Evolutionary conservation across 1,140 invertebrate species (phyloP).

Genomic region (Drosophila ananassae): DNA sequence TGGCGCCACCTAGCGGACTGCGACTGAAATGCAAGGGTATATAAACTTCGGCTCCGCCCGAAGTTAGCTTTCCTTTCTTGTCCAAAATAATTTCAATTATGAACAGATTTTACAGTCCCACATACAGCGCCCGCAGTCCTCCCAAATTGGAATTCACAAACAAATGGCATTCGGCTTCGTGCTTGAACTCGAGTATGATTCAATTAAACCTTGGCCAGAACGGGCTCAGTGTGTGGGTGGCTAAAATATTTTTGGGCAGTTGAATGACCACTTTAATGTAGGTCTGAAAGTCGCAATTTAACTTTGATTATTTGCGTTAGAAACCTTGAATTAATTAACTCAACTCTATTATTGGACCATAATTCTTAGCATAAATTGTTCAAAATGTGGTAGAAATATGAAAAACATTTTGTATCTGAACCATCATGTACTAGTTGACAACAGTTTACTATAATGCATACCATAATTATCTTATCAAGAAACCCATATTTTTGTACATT

Average conservation of each 20-base stretch:
- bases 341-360: background rate
- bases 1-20: too few relatives aligned
- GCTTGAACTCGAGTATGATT: constrained; percentile 66
- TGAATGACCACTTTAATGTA: constrained; percentile 34
- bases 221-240: constrained; percentile 20
- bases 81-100: constrained; percentile 72
- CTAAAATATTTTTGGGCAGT: constrained; percentile 33
- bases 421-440: too few relatives aligned
- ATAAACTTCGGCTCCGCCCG: too few relatives aligned
- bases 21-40: too few relatives aligned
- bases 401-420: background rate
- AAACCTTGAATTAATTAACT: constrained; percentile 26
- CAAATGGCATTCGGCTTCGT: constrained; percentile 53
- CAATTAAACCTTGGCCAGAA: constrained; percentile 55
- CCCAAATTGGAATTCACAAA: constrained; percentile 21
- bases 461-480: too few relatives aligned
- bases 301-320: background rate
- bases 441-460: background rate
- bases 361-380: background rate
- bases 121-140: background rate
- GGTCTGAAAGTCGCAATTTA: background rate
- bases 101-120: constrained; percentile 49
- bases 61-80: too few relatives aligned
- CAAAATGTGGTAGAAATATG: background rate
- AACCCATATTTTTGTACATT: too few relatives aligned